phyloP scores from a whole-genome alignment of 1,140 invertebrate genomes.

The Condylostylus longicornis region DNA sequence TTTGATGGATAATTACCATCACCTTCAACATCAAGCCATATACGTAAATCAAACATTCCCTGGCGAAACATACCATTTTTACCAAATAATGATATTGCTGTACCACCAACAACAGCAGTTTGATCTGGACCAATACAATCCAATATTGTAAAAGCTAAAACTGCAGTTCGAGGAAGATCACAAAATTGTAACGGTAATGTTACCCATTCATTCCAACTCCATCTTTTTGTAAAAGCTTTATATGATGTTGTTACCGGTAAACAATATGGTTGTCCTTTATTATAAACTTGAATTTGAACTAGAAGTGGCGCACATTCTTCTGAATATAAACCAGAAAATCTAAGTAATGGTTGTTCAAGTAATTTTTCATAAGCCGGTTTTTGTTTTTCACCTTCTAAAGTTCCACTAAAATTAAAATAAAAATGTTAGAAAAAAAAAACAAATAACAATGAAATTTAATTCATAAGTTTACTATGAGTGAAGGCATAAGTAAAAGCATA shows the following conservation, averaged over 20 bases:
- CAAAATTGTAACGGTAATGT: conserved; percentile 79
- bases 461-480: conserved; percentile 1
- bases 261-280: conserved; percentile 66
- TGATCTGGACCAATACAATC: conserved; percentile 79
- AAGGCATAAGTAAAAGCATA: conserved; percentile 6
- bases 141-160: conserved; percentile 83
- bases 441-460: conserved; percentile 1
- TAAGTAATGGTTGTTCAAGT: conserved; percentile 72
- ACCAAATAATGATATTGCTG: conserved; percentile 79
- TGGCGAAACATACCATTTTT: conserved; percentile 81
- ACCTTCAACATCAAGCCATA: conserved; percentile 66
- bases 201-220: conserved; percentile 99
- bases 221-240: conserved; percentile 80
- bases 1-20: conserved; percentile 49
- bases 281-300: conserved; percentile 76
- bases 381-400: conserved; percentile 75
- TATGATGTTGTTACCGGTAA: conserved; percentile 83
- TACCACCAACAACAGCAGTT: conserved; percentile 72
- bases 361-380: conserved; percentile 79
- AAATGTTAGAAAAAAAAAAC: no score
- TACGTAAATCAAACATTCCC: conserved; percentile 63
- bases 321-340: conserved; percentile 78
- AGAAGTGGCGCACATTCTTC: conserved; percentile 69
- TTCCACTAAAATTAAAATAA: conserved; percentile 47
- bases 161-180: conserved; percentile 78